Base-by-base conservation (phyloP, 2,888 invertebrate genomes). In the Charanyca ferruginea region DNA sequence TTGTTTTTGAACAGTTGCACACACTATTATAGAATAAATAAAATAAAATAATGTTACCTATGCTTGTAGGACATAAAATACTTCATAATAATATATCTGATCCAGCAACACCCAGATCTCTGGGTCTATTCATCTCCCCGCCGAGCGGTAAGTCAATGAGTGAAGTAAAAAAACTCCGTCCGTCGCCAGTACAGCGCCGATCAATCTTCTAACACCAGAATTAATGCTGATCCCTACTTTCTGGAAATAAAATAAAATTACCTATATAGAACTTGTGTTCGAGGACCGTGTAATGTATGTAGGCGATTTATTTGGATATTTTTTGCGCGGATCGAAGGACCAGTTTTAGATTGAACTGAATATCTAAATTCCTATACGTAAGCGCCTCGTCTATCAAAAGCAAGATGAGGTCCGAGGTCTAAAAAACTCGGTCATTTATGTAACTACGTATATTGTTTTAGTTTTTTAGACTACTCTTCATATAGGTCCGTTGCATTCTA, bases 121-220 rank as follows among this genome's bases (percentile, higher is more conserved):
- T 8, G 11, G 9, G 47, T 49, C 76, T 70, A 81, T 80, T 80
- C 75, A 73, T 80, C 77, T 79, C 74, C 45, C 38, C 64, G 22
- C 61, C 68, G 65, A 73, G 73, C 76, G 64, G 79, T 77, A 83
- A 81, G 83, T 81, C 85, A 85, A 83, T 81, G 79, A 86, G 79
- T 63, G 65, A 71, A 65, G 73, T 76, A 80, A 77, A 84, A 84
- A 82, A 80, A 66, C 58, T 60, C 61, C 60, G 38, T 42, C 61
- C 63, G 54, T 65, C 68, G 62, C 64, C 66, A 51, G 51, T 66
- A 61, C 66, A 66, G 49, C 63, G 54, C 28, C 72, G 55, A 82
- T 82, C 80, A 82, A 76, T 82, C 83, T 79, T 72, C 59, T 38
- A 18, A 48, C 64, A 60, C 66, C 48, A 54, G 77, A 72, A 72